phyloP scores from a whole-genome alignment of 2,113 vertebrate genomes.

The Perca flavescens region DNA sequence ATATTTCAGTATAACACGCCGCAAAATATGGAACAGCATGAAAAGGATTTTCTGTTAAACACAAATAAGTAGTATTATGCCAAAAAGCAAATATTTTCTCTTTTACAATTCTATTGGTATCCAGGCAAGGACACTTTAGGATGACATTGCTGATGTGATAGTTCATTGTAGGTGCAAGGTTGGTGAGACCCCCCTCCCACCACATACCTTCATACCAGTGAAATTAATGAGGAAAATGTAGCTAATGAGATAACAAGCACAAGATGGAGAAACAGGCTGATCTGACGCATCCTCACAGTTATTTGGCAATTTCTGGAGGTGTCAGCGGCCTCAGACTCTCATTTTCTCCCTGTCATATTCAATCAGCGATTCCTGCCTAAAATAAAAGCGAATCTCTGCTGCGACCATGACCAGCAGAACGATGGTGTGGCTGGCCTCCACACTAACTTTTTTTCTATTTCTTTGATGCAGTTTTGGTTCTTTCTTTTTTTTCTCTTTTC shows the following conservation, averaged over 20 bases:
- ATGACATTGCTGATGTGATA: constrained; percentile 73
- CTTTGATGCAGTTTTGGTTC: background rate
- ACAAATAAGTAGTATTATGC: constrained; percentile 50
- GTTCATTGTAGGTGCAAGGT: constrained; percentile 72
- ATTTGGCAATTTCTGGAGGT: constrained; percentile 78
- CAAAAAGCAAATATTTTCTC: constrained; percentile 66
- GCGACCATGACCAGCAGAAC: constrained; percentile 46
- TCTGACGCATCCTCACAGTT: constrained; percentile 76
- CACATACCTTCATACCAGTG: constrained; percentile 71
- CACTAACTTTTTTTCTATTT: constrained; percentile 9
- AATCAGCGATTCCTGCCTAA: constrained; percentile 74
- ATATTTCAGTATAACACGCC: constrained; percentile 17
- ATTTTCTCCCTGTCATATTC: constrained; percentile 83
- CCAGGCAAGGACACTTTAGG: constrained; percentile 54
- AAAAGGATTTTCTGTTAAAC: constrained; percentile 58
- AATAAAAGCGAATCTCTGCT: constrained; percentile 64
- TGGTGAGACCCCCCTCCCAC: constrained; percentile 65
- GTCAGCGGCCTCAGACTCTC: constrained; percentile 76
- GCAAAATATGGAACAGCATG: constrained; percentile 42
- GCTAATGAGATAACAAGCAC: constrained; percentile 81
- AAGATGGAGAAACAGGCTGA: constrained; percentile 74
- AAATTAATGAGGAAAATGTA: constrained; percentile 76
- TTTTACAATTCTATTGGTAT: constrained; percentile 40
- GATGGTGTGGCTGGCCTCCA: constrained; percentile 41
- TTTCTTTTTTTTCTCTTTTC: constrained; percentile 11